Evolutionary conservation across 2,113 vertebrate genomes (phyloP).

Genomic region (Cheirogaleus medius): DNA sequence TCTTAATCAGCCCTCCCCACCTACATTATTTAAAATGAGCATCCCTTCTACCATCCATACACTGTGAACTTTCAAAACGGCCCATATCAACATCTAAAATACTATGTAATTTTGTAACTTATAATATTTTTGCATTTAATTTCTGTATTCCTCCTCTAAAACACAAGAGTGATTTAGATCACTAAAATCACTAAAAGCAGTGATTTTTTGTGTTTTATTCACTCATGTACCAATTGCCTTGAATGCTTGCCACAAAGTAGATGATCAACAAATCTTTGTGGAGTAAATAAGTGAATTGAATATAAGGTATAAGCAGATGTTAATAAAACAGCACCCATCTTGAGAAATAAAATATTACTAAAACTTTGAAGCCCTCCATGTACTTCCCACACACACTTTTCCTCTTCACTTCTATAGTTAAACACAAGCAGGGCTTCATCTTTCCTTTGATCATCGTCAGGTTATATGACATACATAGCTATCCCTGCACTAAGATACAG

Average conservation of each 20-base stretch:
- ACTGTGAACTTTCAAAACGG: neutral
- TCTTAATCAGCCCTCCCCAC: neutral
- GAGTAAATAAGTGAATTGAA: neutral
- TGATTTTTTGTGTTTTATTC: neutral
- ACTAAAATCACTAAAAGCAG: too few relatives aligned
- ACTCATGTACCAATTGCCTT: neutral
- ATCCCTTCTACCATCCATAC: neutral
- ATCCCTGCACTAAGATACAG: neutral
- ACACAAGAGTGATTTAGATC: too few relatives aligned
- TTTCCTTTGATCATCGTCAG: neutral
- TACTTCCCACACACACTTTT: neutral
- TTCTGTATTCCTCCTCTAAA: neutral
- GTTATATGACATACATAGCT: accelerated
- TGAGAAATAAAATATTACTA: neutral
- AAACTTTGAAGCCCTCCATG: neutral
- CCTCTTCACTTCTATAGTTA: neutral
- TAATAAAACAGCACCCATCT: neutral
- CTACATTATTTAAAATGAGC: neutral
- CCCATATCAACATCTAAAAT: neutral
- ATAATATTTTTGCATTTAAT: neutral
- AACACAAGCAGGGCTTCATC: neutral
- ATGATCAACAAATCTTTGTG: neutral
- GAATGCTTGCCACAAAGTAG: neutral
- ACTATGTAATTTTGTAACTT: neutral
- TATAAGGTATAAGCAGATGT: neutral